phyloP scores from a whole-genome alignment of 1,140 invertebrate genomes.

The Adoxophyes honmai region DNA sequence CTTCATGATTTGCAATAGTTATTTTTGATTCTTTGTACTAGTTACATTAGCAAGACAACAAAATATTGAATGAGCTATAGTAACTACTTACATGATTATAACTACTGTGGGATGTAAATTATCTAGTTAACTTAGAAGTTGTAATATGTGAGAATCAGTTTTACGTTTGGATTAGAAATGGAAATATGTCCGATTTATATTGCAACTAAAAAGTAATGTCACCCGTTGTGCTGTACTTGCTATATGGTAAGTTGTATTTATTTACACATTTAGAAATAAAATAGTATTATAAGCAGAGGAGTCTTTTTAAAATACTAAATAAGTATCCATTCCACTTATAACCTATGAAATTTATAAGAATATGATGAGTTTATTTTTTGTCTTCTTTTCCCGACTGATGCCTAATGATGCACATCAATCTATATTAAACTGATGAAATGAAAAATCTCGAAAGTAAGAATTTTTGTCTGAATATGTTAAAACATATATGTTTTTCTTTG shows the following conservation, averaged over 20 bases:
- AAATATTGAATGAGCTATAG: no score
- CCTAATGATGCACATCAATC: not conserved
- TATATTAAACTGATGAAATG: not conserved
- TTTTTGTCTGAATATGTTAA: not conserved
- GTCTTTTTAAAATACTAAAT: no score
- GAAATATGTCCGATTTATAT: no score
- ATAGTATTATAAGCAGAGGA: no score
- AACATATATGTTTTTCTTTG: constrained; percentile 24
- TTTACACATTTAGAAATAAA: not conserved
- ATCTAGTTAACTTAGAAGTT: no score
- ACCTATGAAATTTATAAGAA: not conserved
- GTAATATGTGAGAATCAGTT: no score
- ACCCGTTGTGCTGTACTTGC: not conserved
- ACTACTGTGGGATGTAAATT: no score
- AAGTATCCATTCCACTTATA: no score
- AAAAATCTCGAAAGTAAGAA: not conserved
- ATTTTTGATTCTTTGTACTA: no score
- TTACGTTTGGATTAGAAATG: no score
- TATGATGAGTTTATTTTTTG: not conserved
- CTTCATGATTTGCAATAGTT: constrained; percentile 12
- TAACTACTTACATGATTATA: no score
- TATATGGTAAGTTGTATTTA: constrained; percentile 1
- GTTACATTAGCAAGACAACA: no score
- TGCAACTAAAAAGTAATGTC: not conserved
- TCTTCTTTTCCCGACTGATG: constrained; percentile 15